These are phyloP conservation scores for Cariama cristata DNA, from an alignment of 2,113 vertebrate species.

Conservation along the genomic window DNA sequence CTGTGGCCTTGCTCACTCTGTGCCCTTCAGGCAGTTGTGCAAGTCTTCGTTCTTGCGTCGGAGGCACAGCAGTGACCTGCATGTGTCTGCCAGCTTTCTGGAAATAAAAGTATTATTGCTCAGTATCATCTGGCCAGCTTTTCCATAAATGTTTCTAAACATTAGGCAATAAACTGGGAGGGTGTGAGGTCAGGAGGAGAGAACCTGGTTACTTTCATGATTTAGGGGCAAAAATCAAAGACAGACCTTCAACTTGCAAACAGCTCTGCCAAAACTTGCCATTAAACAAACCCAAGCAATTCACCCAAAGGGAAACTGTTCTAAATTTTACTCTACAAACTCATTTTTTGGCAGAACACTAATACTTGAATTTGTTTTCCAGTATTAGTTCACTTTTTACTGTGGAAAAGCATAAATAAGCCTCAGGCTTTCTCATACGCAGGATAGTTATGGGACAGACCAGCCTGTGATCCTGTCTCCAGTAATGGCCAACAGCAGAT, in stretches of 20 bases:
- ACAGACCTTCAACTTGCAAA: background rate
- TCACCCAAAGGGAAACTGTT: background rate
- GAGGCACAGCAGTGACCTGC: background rate
- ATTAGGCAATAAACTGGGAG: background rate
- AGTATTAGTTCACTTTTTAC: background rate
- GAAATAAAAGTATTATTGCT: background rate
- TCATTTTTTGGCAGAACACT: background rate
- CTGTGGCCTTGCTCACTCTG: background rate
- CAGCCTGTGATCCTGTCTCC: background rate
- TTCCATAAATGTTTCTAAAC: background rate
- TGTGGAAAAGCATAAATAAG: background rate
- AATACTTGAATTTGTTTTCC: background rate
- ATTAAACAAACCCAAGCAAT: background rate
- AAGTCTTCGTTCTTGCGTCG: fast-evolving
- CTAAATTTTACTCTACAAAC: background rate
- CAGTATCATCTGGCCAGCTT: background rate
- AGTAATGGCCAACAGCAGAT: background rate
- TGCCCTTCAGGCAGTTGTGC: background rate
- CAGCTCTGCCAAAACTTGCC: background rate
- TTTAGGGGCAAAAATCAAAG: background rate
- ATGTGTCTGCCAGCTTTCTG: background rate
- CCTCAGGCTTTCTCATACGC: background rate
- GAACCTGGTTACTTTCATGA: background rate
- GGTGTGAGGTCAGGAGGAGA: background rate
- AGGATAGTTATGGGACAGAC: background rate